Base-by-base conservation (phyloP, 2,113 vertebrate species). In the Gobio gobio region DNA sequence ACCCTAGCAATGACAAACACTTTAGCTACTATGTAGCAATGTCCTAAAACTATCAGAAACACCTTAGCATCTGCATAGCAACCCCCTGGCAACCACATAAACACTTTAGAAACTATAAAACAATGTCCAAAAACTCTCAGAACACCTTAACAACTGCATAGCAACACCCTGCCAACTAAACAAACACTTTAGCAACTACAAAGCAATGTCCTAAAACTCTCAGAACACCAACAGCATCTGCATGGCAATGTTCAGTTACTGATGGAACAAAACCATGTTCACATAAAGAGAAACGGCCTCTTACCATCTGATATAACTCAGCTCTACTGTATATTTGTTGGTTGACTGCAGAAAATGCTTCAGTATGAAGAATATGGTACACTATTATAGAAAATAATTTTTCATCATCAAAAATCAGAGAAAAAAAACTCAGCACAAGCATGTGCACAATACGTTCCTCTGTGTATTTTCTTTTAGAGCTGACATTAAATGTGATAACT, bases 401-500 rank as follows among this genome's bases (percentile, higher is more conserved):
- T 61, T 82, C 36, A 72, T 18, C 0, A 12, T 49, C 51, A 70
- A 24, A 9, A 61, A 59, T 36, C 26, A 10, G 29, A 51, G 36
- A 40, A 9, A 68, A 56, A 20, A 74, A 64, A 51, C 20, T 68
- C 33, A 12, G 16, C 20, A 49, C 5, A 63, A 24, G 36, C 51
- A 58, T n/a, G 56, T 22, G 10, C 20, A 43, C 12, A 12, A 78
- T 43, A 40, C 3, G 5, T 10, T 13, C 20, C 22, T 43, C 56
- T 45, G 77, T 61, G 13, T 75, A 75, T 76, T 76, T 54, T 76
- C 73, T 29, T 76, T 76, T 26, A 76, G 73, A 26, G 7, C 24
- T 54, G 47, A 76, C 47, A 33, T 54, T 54, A 86, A 88, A 90
- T 90, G 79, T 87, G 91, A 93, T 94, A 93, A 93, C 90, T 90